These are phyloP conservation scores for Ormyrus labotus DNA, from an alignment of 2,888 invertebrate species.

Conservation along the genomic window DNA sequence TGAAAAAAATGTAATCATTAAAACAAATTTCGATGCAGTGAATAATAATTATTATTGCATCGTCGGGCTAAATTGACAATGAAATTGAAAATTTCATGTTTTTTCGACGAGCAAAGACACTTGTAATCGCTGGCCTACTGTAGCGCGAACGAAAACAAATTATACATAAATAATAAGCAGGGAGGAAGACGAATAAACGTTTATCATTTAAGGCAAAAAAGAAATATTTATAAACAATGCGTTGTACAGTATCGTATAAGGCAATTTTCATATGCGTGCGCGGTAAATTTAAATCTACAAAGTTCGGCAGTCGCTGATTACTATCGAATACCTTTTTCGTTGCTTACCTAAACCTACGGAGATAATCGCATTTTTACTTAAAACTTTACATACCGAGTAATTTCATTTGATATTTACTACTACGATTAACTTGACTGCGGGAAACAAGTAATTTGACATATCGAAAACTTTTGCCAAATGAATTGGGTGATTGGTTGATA, in stretches of 20 bases:
- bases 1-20: slow-evolving; percentile 26
- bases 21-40: slow-evolving; percentile 12
- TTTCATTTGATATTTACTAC: neutral
- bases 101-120: slow-evolving; percentile 15
- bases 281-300: slow-evolving; percentile 27
- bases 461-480: slow-evolving; percentile 39
- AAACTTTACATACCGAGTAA: no score
- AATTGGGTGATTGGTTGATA: slow-evolving; percentile 37
- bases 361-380: no score
- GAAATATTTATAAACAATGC: slow-evolving; percentile 50
- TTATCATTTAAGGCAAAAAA: slow-evolving; percentile 41
- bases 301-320: neutral
- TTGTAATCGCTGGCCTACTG: slow-evolving; percentile 54
- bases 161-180: slow-evolving; percentile 38
- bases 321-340: no score
- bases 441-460: slow-evolving; percentile 47
- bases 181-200: slow-evolving; percentile 15
- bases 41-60: neutral
- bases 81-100: slow-evolving; percentile 38
- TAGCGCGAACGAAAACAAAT: slow-evolving; percentile 39
- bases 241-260: slow-evolving; percentile 56
- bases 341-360: no score
- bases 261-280: slow-evolving; percentile 45
- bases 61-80: slow-evolving; percentile 14
- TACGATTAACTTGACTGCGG: slow-evolving; percentile 4